Base-by-base conservation (phyloP, 2,113 vertebrate genomes). In the Coptodon bakossiorum region DNA sequence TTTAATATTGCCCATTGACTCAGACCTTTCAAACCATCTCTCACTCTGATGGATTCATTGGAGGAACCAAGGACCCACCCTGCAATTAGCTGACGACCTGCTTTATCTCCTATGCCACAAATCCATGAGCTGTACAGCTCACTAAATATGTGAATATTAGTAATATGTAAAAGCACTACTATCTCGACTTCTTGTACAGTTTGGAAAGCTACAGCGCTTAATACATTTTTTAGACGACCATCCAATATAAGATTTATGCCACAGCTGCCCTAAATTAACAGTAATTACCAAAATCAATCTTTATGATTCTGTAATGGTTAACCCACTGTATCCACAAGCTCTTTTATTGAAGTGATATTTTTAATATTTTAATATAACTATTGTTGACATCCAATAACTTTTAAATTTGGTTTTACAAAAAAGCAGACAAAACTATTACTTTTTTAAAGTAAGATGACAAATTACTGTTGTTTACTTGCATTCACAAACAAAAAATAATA, bases 11-110 rank as follows among this genome's bases (percentile, higher is more conserved):
- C 24, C 22, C 71, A 73, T 27, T 76, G 14, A 76, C 40, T 48
- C 24, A 19, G 40, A 1, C 43, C 43, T 50, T 78, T 31, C 43
- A 29, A 78, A 78, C 71, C 6, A 78, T 78, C 9, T 0, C 2
- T 50, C 71, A 50, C 16, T 50, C 14, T 9, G n/a, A 73, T 9
- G 2, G 40, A 76, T 48, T 17, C 0, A 48, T 12, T 19, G 71
- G 16, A 7, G 71, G 6, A 50, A 9, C 43, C 24, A 48, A 19
- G 16, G 43, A 29, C 2, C 16, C 14, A 5, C 24, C 16, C 24
- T 76, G 3, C 24, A 31, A 50, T 50, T 48, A 31, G 43, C 45
- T 1, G 9, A 8, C 4, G 0, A 50, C 24, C 3, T 7, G 43
- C 43, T 76, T 76, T 5, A 76, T 0, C 22, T 7, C 40, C 71